Conservation (phyloP, 2,888 invertebrate species). For the Tanypteryx hageni region DNA sequence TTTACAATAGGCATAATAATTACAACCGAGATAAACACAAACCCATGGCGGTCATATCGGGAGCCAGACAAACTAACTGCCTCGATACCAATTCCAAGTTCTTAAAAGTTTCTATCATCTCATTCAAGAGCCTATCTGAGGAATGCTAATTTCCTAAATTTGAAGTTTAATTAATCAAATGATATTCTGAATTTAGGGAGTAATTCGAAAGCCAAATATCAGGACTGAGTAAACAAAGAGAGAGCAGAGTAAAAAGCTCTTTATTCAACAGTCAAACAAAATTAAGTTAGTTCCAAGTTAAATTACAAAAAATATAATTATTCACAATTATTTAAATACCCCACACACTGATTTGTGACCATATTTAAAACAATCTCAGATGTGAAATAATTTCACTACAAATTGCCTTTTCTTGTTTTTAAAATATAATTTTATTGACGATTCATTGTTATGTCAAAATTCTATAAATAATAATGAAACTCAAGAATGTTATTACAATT, state of each 20-base stretch:
- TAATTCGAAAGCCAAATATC: too few species aligned
- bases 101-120: too few species aligned
- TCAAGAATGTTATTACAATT: too few species aligned
- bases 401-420: not conserved
- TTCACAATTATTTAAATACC: constrained; percentile 53
- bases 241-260: not conserved
- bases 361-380: not conserved
- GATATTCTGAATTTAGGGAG: too few species aligned
- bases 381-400: not conserved
- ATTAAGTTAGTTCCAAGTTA: constrained; percentile 37
- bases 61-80: too few species aligned
- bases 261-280: constrained; percentile 44
- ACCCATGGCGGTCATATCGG: too few species aligned
- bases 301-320: constrained; percentile 55
- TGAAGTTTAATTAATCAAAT: too few species aligned
- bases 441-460: not conserved
- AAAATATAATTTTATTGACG: not conserved
- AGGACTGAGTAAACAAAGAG: not conserved
- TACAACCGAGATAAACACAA: too few species aligned
- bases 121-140: too few species aligned
- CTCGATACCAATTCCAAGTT: too few species aligned
- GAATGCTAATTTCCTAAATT: too few species aligned
- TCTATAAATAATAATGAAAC: not conserved
- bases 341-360: not conserved
- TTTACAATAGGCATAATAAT: too few species aligned